Conservation (phyloP, 1,140 invertebrate species). For the Apis cerana region DNA sequence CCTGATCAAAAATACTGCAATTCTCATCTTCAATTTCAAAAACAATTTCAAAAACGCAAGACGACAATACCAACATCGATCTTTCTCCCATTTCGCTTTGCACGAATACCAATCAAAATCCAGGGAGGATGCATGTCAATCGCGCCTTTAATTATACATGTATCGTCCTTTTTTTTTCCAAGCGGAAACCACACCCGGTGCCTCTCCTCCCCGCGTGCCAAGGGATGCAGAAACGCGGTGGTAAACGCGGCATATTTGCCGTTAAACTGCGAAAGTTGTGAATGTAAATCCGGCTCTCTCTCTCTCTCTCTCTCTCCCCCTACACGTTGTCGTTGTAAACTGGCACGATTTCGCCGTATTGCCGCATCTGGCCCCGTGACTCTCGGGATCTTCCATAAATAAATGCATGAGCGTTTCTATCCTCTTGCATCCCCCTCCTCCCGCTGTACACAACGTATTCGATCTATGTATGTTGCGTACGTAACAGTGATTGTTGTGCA, state of each 20-base stretch:
- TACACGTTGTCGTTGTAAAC: conserved; percentile 67
- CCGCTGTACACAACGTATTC: not conserved
- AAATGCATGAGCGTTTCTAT: conserved; percentile 65
- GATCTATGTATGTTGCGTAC: conserved; percentile 30
- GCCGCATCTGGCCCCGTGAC: conserved; percentile 52
- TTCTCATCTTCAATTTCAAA: too few species aligned
- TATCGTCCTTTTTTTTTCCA: not conserved
- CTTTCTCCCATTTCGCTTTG: not conserved
- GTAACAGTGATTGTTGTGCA: conserved; percentile 53
- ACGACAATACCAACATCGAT: too few species aligned
- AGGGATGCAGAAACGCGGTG: not conserved
- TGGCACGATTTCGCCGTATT: conserved; percentile 60
- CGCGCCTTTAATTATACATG: conserved; percentile 10
- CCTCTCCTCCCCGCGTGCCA: too few species aligned
- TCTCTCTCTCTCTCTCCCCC: conserved; percentile 9
- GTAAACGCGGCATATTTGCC: conserved; percentile 50
- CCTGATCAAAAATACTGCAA: too few species aligned
- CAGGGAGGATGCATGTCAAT: not conserved
- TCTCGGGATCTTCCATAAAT: conserved; percentile 69
- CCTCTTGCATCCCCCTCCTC: not conserved
- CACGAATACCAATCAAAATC: not conserved
- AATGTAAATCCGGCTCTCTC: conserved; percentile 71
- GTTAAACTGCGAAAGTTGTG: conserved; percentile 75
- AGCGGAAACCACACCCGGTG: too few species aligned
- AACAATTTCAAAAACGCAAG: too few species aligned